Evolutionary conservation across 2,888 invertebrate species (phyloP).

Genomic region (Leucozona laternaria): DNA sequence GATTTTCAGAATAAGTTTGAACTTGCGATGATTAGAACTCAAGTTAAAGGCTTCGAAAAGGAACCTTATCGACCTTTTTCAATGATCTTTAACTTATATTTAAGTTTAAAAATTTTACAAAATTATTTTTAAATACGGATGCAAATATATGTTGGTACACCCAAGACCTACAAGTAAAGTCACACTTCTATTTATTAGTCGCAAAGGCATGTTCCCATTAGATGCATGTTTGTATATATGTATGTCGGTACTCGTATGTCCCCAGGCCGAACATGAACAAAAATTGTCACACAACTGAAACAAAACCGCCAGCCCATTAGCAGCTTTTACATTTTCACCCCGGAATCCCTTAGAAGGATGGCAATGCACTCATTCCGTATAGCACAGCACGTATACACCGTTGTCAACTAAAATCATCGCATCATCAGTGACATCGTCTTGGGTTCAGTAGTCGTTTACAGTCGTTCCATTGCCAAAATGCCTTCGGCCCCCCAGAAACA

Average conservation of each 20-base stretch:
- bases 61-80: too few relatives aligned
- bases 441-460: slow-evolving; percentile 4
- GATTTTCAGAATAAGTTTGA: too few relatives aligned
- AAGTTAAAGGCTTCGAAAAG: too few relatives aligned
- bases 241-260: too few relatives aligned
- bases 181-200: slow-evolving; percentile 2
- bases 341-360: slow-evolving; percentile 66
- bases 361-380: slow-evolving; percentile 26
- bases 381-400: neutral
- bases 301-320: slow-evolving; percentile 32
- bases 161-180: slow-evolving; percentile 3
- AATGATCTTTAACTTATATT: too few relatives aligned
- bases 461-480: slow-evolving; percentile 51
- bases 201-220: too few relatives aligned
- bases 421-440: slow-evolving; percentile 53
- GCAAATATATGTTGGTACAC: too few relatives aligned
- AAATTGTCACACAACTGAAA: slow-evolving; percentile 49
- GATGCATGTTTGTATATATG: too few relatives aligned
- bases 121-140: too few relatives aligned
- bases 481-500: slow-evolving; percentile 72
- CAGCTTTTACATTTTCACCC: slow-evolving; percentile 53
- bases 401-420: slow-evolving; percentile 72
- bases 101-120: too few relatives aligned
- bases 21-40: too few relatives aligned
- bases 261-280: slow-evolving; percentile 23